Base-by-base conservation (phyloP, 2,888 invertebrate species). In the Balanococcus diminutus region DNA sequence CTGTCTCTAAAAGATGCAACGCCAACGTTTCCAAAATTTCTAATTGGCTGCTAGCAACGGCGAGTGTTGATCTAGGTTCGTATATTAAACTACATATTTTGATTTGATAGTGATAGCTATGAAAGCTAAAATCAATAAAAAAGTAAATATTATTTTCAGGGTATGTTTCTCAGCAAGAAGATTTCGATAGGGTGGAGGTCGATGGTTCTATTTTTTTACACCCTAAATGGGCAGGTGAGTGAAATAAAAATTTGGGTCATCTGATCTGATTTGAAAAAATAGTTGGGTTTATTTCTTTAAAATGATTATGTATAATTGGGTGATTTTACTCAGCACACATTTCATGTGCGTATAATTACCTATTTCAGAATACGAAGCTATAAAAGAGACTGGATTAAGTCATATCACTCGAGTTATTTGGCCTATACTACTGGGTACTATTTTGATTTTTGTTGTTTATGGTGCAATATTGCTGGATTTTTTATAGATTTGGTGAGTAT, bases 1-100 rank as follows among this genome's bases (percentile, higher is more conserved):
- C 16, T 42, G 6, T 22, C 0, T 11, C 28, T 6, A 67, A 42
- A 39, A n/a, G 16, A 72, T 86, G 86, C 32, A 39, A 25, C 22
- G 28, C 67, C 1, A 86, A 86, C 81, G 25, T 82, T 14, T 61
- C 86, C 8, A 67, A 72, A 6, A 39, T 86, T 25, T 46, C 16
- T 28, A 1, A 32, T 2, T 86, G 86, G 86, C 42, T 86, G 11
- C 31, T 14, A 36, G 11, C 19, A 51, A 42, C 86, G 6, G 42
- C 16, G 6, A 86, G 72, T 25, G 67, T 31, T 28, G 86, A 81
- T 39, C 79, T 82, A 28, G 42, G 67, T 84, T 36, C 32, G 9
- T n/a, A 28, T 42, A 28, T 42, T 75, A 22, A 28, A 46, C 56
- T 39, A 81, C n/a, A 39, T 11, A 9, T 31, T 5, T 75, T 6